These are phyloP conservation scores for Eulemur rufifrons DNA, from an alignment of 2,113 vertebrate species.

Conservation along the genomic window DNA sequence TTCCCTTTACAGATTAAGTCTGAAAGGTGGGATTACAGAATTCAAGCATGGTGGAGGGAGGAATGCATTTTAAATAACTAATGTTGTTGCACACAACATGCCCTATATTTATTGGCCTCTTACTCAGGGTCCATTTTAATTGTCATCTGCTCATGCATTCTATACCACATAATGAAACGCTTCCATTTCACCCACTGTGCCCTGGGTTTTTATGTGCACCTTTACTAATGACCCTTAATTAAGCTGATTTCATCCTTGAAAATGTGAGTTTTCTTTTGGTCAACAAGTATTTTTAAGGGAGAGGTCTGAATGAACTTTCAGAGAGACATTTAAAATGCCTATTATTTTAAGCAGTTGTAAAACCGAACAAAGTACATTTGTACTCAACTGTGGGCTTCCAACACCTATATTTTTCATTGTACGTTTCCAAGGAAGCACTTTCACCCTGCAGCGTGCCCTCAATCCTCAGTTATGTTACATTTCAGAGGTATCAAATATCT, in stretches of 20 bases:
- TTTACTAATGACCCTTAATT: conserved; percentile 88
- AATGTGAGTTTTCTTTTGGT: conserved; percentile 84
- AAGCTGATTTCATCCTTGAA: conserved; percentile 86
- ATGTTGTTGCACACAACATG: conserved; percentile 75
- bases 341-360: conserved; percentile 75
- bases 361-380: conserved; percentile 75
- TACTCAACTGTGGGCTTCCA: conserved; percentile 59
- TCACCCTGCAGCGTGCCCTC: conserved; percentile 35
- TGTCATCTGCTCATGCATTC: conserved; percentile 84
- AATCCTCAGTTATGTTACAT: conserved; percentile 59
- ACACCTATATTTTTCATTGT: conserved; percentile 58
- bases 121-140: conserved; percentile 87
- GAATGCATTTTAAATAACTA: conserved; percentile 78
- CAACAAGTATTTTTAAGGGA: conserved; percentile 84
- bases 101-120: conserved; percentile 86
- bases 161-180: conserved; percentile 86
- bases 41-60: conserved; percentile 71
- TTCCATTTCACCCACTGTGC: conserved; percentile 84
- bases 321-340: conserved; percentile 75
- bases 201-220: conserved; percentile 82
- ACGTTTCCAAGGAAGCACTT: conserved; percentile 47
- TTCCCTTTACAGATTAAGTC: conserved; percentile 60
- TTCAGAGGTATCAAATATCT: conserved; percentile 68
- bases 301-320: conserved; percentile 79
- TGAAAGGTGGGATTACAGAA: conserved; percentile 67